Conservation (phyloP, 2,888 invertebrate species). For the Margaritifera margaritifera region DNA sequence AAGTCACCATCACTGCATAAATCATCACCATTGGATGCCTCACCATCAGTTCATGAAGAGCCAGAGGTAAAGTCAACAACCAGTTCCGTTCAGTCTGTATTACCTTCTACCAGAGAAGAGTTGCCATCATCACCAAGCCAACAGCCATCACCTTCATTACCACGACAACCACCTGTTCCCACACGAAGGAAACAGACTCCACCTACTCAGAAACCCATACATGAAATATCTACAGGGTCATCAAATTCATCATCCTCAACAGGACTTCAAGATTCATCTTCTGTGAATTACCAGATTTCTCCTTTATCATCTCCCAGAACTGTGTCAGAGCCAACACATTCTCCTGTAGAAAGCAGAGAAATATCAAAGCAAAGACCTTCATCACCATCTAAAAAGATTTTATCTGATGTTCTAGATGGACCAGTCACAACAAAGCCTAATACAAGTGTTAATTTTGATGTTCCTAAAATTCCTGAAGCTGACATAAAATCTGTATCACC, state of each 20-base stretch:
- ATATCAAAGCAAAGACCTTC: too few species aligned
- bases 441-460: too few species aligned
- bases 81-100: slow-evolving; percentile 10
- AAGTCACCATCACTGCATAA: too few species aligned
- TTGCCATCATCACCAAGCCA: slow-evolving; percentile 20
- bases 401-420: neutral
- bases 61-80: neutral
- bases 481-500: neutral
- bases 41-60: too few species aligned
- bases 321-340: slow-evolving; percentile 8
- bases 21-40: too few species aligned
- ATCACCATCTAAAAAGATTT: slow-evolving; percentile 4
- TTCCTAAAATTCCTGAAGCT: too few species aligned
- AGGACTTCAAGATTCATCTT: too few species aligned
- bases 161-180: slow-evolving; percentile 3
- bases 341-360: slow-evolving; percentile 2
- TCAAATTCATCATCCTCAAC: slow-evolving; percentile 1
- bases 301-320: slow-evolving; percentile 17
- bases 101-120: slow-evolving; percentile 9
- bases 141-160: slow-evolving; percentile 21
- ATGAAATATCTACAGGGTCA: neutral
- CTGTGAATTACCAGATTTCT: neutral
- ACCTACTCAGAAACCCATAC: slow-evolving; percentile 7
- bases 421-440: too few species aligned
- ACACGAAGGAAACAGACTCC: slow-evolving; percentile 1